Conservation (phyloP, 2,113 vertebrate genomes). For the Tachysurus fulvidraco region DNA sequence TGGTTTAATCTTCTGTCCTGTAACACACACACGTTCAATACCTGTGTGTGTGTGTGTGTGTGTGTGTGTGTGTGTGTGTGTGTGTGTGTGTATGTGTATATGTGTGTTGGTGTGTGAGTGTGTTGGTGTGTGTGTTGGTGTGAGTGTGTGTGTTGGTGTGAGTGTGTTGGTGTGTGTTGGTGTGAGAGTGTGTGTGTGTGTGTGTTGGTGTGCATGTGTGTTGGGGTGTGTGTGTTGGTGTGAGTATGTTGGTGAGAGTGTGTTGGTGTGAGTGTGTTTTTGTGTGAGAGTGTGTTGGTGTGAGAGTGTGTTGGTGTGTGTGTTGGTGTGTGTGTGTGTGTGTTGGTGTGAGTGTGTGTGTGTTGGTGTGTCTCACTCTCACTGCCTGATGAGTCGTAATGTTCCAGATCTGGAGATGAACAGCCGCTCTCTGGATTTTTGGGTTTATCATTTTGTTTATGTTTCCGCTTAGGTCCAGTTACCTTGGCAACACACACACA, state of each 20-base stretch:
- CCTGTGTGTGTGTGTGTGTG: background rate
- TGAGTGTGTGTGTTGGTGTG: background rate
- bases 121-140: constrained; percentile 15
- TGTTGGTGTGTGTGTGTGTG: background rate
- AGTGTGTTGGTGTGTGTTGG: no score
- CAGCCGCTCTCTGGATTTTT: constrained; percentile 89
- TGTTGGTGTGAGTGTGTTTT: constrained; percentile 33
- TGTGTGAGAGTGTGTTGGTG: constrained; percentile 31
- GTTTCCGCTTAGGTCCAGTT: constrained; percentile 90
- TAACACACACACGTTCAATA: constrained; percentile 36
- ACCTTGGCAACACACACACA: constrained; percentile 72
- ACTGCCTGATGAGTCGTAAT: constrained; percentile 93
- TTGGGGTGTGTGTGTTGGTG: constrained; percentile 19
- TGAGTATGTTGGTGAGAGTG: background rate
- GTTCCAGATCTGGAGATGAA: constrained; percentile 92
- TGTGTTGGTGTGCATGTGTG: constrained; percentile 15
- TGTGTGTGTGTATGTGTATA: constrained; percentile 9
- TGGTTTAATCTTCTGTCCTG: constrained; percentile 87
- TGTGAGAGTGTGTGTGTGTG: constrained; percentile 2
- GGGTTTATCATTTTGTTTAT: constrained; percentile 80
- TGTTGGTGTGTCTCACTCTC: constrained; percentile 77
- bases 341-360: background rate
- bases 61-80: constrained; percentile 15
- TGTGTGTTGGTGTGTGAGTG: constrained; percentile 7
- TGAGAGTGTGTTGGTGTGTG: background rate